Evolutionary conservation across 2,888 invertebrate genomes (phyloP), one percentile per base, ranked within the genome.

Genomic region (Dicycla oo): DNA sequence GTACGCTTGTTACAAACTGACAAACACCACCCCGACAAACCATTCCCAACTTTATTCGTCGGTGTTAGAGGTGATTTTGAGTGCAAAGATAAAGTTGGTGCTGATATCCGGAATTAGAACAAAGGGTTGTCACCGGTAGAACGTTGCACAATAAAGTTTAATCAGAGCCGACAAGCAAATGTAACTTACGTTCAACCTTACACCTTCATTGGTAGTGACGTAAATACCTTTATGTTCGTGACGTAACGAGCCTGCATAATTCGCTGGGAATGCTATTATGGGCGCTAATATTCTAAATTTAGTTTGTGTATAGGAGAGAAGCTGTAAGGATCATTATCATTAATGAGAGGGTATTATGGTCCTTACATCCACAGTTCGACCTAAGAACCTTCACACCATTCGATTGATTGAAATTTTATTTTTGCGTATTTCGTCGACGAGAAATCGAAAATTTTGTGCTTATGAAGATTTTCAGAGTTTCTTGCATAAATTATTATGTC

Each of bases 131-230:
- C 91, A 91, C 90, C 88, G 88, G 88, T 88, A 87, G 88, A 87
- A 89, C 89, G 89, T 84, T 88, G 91, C 90, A 91, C 92, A 92
- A 93, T 93, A 93, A 92, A 93, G 90, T 92, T 92, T 92, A 92
- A 93, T 93, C 93, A 92, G 88, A 82, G 84, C 73, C 84, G 90
- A 91, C 91, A 89, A 88, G 87, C 87, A 87, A 91, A 86, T 86
- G 86, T 90, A 82, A 88, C 83, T 88, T 86, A 87, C 85, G 80
- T 84, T 86, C 82, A 83, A 62, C 80, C 83, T 81, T 78, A 69
- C 82, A 82, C 80, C 82, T 78, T 80, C 68, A 73, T 80, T 73
- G 73, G 40, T 73, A 47, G 78, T 78, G 78, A 80, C 62, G 73
- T 69, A 82, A 82, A 80, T 56, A 80, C 82, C 69, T 69, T 78